These are phyloP conservation scores for Tympanoctomys barrerae DNA, from an alignment of 2,797 vertebrate genomes.

Conservation along the genomic window DNA sequence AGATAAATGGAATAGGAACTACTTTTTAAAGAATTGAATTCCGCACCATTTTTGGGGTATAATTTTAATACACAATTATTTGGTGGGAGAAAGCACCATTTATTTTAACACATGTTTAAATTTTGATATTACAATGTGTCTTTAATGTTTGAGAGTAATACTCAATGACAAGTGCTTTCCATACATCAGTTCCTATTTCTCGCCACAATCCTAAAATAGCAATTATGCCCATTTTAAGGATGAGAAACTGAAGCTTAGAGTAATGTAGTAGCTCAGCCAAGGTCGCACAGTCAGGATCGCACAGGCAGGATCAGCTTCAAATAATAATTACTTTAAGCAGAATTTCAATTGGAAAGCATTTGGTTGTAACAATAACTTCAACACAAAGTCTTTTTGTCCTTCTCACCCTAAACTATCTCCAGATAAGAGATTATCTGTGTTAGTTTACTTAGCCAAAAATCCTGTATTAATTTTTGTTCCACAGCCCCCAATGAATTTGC, in stretches of 20 bases:
- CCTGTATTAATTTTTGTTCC: background rate
- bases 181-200: constrained; percentile 20
- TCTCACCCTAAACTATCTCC: background rate
- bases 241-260: constrained; percentile 16
- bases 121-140: background rate
- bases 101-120: constrained; percentile 15
- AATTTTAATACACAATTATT: constrained; percentile 22
- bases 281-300: background rate
- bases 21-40: constrained; percentile 58
- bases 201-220: background rate
- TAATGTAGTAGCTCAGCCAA: constrained; percentile 2
- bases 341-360: background rate
- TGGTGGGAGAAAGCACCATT: background rate
- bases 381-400: background rate
- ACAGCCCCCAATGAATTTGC: background rate
- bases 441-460: background rate
- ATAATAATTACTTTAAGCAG: background rate
- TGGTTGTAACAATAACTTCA: background rate
- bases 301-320: background rate
- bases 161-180: background rate
- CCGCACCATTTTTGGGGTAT: background rate
- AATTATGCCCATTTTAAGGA: constrained; percentile 34
- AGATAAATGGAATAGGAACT: background rate
- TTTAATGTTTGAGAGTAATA: constrained; percentile 16
- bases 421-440: background rate